Evolutionary conservation across 2,113 vertebrate genomes (phyloP).

Genomic region (Recurvirostra avosetta): DNA sequence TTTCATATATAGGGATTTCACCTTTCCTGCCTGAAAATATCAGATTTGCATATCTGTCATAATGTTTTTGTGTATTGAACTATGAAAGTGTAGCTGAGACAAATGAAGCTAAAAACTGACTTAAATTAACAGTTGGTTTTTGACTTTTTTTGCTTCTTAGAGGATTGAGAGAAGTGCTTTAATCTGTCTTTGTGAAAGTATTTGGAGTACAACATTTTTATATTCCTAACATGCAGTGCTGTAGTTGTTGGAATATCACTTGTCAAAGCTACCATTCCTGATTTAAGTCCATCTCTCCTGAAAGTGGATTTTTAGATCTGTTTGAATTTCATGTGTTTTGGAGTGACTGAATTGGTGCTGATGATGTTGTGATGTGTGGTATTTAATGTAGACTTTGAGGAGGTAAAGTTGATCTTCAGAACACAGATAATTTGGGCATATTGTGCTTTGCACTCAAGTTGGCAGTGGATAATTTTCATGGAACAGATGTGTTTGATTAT

Average conservation of each 20-base stretch:
- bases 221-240: neutral
- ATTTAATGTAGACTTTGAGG: neutral
- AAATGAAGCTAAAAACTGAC: neutral
- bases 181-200: neutral
- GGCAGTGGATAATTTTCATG: slow-evolving; percentile 2
- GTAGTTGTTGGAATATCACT: neutral
- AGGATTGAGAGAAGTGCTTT: neutral
- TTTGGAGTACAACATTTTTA: neutral
- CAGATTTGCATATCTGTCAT: slow-evolving; percentile 45
- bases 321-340: neutral
- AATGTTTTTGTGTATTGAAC: slow-evolving; percentile 7
- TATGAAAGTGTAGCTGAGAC: neutral
- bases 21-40: slow-evolving; percentile 41
- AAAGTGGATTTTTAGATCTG: neutral
- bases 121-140: slow-evolving; percentile 4
- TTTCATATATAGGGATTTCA: slow-evolving; percentile 40
- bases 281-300: neutral
- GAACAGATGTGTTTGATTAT: slow-evolving; percentile 30
- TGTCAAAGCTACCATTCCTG: neutral
- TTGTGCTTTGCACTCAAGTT: neutral
- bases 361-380: neutral
- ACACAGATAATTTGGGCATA: neutral
- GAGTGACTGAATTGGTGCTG: neutral
- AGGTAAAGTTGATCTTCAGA: neutral
- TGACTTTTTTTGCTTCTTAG: neutral